Evolutionary conservation across 2,797 vertebrate species (phyloP).

Genomic region (Fringilla coelebs): DNA sequence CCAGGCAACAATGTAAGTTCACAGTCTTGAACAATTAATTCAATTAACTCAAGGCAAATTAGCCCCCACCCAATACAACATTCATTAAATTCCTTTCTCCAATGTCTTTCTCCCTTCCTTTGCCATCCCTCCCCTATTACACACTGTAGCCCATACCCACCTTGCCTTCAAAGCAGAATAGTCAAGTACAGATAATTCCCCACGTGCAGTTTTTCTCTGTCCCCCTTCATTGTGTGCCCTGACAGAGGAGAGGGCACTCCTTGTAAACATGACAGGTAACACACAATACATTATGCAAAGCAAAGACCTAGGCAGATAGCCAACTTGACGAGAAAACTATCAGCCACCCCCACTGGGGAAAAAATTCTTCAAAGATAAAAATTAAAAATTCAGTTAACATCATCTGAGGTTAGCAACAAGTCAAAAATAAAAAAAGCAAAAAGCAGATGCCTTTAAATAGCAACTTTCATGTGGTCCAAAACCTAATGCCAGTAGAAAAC

Average conservation of each 20-base stretch:
- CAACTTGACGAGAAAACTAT: background rate
- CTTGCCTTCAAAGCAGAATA: background rate
- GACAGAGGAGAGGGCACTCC: background rate
- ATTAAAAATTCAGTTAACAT: background rate
- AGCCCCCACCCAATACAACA: background rate
- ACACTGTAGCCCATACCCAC: rapidly evolving
- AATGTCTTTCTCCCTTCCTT: background rate
- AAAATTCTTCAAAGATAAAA: background rate
- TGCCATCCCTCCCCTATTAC: background rate
- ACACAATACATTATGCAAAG: background rate
- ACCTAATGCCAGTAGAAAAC: background rate
- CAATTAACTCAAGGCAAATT: background rate
- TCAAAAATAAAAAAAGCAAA: background rate
- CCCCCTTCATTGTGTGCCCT: background rate
- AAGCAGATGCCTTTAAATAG: background rate
- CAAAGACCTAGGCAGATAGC: background rate
- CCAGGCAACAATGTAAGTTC: background rate
- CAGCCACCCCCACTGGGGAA: background rate
- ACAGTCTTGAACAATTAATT: background rate
- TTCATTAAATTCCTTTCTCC: background rate
- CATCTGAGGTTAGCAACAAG: background rate
- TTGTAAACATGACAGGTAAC: background rate
- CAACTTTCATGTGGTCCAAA: background rate
- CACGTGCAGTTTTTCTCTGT: rapidly evolving
- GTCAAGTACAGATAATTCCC: background rate